Percentiles rank a stretch among this genome's conserved stretches.
phyloP scores from a whole-genome alignment of 2,113 vertebrate genomes.

The Lontra canadensis region DNA sequence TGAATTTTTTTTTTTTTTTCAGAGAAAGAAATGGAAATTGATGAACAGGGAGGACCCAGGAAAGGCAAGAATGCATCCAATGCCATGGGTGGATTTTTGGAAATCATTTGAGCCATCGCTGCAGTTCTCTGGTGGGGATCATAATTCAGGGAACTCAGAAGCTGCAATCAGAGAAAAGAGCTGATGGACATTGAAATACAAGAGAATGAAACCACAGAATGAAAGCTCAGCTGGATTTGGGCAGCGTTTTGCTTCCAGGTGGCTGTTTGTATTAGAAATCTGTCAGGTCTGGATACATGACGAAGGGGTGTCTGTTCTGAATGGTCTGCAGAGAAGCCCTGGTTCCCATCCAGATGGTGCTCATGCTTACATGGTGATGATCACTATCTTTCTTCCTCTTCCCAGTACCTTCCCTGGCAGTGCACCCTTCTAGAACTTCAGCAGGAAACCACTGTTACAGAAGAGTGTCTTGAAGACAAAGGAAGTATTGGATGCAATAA shows the following conservation, averaged over 20 bases:
- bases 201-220: neutral
- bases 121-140: neutral
- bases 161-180: neutral
- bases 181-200: neutral
- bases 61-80: neutral
- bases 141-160: neutral
- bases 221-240: neutral
- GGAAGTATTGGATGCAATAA: neutral
- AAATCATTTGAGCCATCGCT: neutral
- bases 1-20: neutral
- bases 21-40: neutral
- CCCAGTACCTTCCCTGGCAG: neutral
- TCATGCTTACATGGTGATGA: neutral
- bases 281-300: neutral
- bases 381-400: neutral
- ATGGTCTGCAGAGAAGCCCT: neutral
- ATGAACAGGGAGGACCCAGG: neutral
- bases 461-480: neutral
- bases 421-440: neutral
- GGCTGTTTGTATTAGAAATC: neutral
- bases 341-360: conserved; percentile 35
- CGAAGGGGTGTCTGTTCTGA: neutral
- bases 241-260: conserved; percentile 38
- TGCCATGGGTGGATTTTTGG: fast-evolving
- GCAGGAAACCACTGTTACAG: neutral